Conservation (phyloP, 2,888 invertebrate genomes). For the Synanthedon vespiformis region DNA sequence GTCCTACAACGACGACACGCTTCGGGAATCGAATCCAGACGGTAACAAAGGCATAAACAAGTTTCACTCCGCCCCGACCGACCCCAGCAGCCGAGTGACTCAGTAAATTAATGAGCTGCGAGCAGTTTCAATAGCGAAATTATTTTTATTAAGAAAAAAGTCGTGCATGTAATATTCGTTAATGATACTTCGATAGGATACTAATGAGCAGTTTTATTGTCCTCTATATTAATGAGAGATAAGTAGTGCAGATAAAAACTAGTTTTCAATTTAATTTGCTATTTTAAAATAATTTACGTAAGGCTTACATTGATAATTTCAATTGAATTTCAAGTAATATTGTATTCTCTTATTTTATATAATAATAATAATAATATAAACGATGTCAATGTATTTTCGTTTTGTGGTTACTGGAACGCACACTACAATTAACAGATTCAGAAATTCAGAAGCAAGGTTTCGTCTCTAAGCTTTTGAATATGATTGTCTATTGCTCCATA, state of each 20-base stretch:
- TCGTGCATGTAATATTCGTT: not conserved
- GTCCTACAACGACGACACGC: slow-evolving; percentile 43
- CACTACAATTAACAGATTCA: too few species aligned
- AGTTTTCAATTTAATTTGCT: not conserved
- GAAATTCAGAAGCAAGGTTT: too few species aligned
- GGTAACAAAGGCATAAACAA: slow-evolving; percentile 35
- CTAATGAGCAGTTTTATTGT: not conserved
- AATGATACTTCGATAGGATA: not conserved
- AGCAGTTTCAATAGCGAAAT: slow-evolving; percentile 1
- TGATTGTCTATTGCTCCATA: not conserved
- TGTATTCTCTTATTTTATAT: too few species aligned
- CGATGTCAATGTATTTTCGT: too few species aligned
- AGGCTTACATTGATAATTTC: too few species aligned
- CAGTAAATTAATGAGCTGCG: slow-evolving; percentile 6
- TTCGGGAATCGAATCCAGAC: slow-evolving; percentile 45
- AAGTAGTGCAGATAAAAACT: not conserved
- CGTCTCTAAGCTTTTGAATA: too few species aligned
- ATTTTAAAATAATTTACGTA: not conserved
- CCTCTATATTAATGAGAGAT: not conserved
- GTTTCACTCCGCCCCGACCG: slow-evolving; percentile 24
- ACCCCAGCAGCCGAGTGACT: slow-evolving; percentile 5
- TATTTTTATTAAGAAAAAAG: not conserved
- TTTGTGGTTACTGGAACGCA: too few species aligned
- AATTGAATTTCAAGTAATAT: too few species aligned
- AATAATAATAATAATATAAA: too few species aligned